Base-by-base conservation (phyloP, 2,888 invertebrate genomes). In the Synanthedon formicaeformis region DNA sequence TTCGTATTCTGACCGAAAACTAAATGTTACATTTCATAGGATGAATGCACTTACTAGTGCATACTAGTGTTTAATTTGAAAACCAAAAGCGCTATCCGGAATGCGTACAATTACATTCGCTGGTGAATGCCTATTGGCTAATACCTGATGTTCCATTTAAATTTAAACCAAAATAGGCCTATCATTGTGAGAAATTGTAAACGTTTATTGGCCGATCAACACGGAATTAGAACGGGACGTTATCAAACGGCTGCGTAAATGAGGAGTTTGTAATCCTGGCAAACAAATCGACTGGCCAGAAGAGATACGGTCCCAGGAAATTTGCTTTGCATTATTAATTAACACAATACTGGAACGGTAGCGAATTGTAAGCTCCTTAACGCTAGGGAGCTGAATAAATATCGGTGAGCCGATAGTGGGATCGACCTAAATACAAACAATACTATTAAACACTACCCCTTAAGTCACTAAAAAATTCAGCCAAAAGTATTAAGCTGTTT, bases 281-380 rank as follows among this genome's bases (percentile, higher is more conserved):
- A 59, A 73, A 67, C 67, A 70, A 81, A 79, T 76, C 71, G 71
- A 65, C 73, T 77, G 81, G 63, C 71, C 75, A 71, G 65, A 71
- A 67, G 72, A 79, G 81, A 80, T 82, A 80, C 71, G 65, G 66
- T 62, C 69, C 66, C 68, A 66, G 70, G 71, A 77, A 80, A 76
- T 78, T 71, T 66, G 62, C 64, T 73, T 69, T 81, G 78, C 82
- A 84, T 84, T 84, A 84, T 79, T 81, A 60, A 60, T 60, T 58
- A 85, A 81, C 78, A 78, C 75, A 76, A 76, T 78, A 76, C 71
- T 70, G 77, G 78, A 69, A 75, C 71, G 67, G 66, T 66, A 73
- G 81, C 74, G 63, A 78, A 81, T 77, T 73, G 74, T 86, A 84
- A 86, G 84, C 85, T 81, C 66, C 83, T 85, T 82, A 83, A 69